These are phyloP conservation scores for Trissolcus japonicus DNA, from an alignment of 2,888 invertebrate species.

Conservation along the genomic window DNA sequence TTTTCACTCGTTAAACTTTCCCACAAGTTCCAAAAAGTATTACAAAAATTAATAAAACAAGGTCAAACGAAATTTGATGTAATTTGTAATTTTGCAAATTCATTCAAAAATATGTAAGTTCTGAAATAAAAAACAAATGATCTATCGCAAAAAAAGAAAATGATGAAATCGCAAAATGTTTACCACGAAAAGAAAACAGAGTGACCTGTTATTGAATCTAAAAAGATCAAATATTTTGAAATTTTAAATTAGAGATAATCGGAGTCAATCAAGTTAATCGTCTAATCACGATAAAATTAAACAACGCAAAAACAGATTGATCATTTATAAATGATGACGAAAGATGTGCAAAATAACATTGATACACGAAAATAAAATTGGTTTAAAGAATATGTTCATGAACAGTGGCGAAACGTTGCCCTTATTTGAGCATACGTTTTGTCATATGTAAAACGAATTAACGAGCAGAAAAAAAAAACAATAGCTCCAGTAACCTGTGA, in stretches of 20 bases:
- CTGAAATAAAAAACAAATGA: background rate
- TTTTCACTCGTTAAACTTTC: conserved; percentile 41
- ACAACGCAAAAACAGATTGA: no score
- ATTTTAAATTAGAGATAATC: no score
- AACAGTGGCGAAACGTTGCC: conserved; percentile 23
- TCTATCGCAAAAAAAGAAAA: no score
- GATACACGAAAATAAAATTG: background rate
- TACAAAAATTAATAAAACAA: background rate
- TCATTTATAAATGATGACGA: no score
- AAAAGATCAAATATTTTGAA: no score
- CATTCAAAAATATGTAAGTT: background rate
- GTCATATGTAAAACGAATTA: conserved; percentile 13
- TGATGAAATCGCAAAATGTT: no score
- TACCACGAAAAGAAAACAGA: no score
- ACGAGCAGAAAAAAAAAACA: conserved; percentile 26
- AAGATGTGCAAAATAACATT: no score
- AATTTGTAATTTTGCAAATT: background rate
- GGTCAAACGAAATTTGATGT: background rate
- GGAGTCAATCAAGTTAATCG: no score
- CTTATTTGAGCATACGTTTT: conserved; percentile 5
- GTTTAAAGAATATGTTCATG: background rate
- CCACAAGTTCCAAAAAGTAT: background rate
- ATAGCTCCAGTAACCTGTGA: conserved; percentile 47
- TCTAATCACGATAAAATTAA: no score
- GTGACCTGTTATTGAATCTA: no score